phyloP scores from a whole-genome alignment of 2,797 vertebrate genomes.

The Sebastes cheni region DNA sequence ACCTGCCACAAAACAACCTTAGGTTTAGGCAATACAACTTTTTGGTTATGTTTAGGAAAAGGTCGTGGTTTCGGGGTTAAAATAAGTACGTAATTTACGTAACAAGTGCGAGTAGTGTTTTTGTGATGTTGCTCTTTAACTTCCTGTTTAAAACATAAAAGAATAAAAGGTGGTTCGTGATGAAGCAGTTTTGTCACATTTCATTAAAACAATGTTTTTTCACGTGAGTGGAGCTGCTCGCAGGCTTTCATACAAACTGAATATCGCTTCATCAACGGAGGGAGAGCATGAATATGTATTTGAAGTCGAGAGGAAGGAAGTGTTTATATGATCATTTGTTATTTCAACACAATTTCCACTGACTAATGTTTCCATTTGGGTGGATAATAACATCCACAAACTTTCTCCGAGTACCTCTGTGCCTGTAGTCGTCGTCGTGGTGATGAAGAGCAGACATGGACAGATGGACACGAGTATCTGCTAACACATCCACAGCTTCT shows the following conservation, averaged over 20 bases:
- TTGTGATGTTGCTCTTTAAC: neutral
- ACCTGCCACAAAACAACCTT: too few species aligned
- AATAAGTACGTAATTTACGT: too few species aligned
- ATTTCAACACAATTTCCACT: constrained; percentile 59
- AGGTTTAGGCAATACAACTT: too few species aligned
- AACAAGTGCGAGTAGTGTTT: neutral
- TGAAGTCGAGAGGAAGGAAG: constrained; percentile 25
- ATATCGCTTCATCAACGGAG: constrained; percentile 44
- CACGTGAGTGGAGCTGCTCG: constrained; percentile 44
- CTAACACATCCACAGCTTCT: neutral
- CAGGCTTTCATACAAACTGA: constrained; percentile 35
- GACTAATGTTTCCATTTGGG: constrained; percentile 50
- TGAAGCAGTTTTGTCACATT: constrained; percentile 39
- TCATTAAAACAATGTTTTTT: constrained; percentile 36
- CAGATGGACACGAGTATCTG: constrained; percentile 34
- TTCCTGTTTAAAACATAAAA: neutral
- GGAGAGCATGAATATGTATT: constrained; percentile 69
- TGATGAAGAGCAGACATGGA: constrained; percentile 55
- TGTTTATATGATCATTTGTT: constrained; percentile 64
- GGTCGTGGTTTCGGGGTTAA: too few species aligned
- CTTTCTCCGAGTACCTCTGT: constrained; percentile 14
- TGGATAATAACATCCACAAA: constrained; percentile 27
- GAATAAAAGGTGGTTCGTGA: neutral
- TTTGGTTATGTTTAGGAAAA: too few species aligned
- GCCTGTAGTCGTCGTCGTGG: neutral